A percentile compares a stretch with the other conserved stretches of the same genome.
Evolutionary conservation across 2,888 invertebrate species (phyloP).

Genomic region (Pseudococcus jackbeardsleyi): DNA sequence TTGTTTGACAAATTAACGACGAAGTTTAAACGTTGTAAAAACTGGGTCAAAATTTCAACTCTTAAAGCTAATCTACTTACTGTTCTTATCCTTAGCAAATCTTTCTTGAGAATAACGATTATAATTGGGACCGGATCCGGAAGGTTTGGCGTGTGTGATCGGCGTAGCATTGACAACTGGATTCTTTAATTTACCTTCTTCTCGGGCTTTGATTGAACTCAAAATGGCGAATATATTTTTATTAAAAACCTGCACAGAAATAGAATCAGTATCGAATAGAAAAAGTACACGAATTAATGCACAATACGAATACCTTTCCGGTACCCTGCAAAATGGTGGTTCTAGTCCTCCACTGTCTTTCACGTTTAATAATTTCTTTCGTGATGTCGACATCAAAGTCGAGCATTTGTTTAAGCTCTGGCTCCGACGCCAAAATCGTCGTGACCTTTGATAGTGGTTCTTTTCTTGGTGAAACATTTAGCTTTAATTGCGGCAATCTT

Average conservation of each 20-base stretch:
- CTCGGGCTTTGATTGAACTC: constrained; percentile 90
- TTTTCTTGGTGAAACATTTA: constrained; percentile 94
- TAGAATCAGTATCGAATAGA: not conserved
- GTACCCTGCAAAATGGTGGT: constrained; percentile 95
- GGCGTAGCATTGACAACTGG: constrained; percentile 74
- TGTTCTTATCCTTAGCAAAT: constrained; percentile 92
- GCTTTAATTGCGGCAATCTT: constrained; percentile 98
- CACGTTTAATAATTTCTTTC: constrained; percentile 95
- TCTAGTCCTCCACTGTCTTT: constrained; percentile 95
- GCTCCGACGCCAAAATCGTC: constrained; percentile 83
- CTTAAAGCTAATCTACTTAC: constrained; percentile 70
- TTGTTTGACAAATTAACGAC: not conserved
- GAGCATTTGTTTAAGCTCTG: constrained; percentile 88
- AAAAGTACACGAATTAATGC: not conserved
- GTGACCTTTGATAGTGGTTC: constrained; percentile 96
- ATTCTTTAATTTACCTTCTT: constrained; percentile 83
- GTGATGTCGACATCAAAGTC: constrained; percentile 97
- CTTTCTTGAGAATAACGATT: constrained; percentile 99
- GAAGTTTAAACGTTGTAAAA: not conserved
- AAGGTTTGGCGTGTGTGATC: constrained; percentile 77
- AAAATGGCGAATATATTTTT: constrained; percentile 94
- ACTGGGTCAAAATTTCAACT: not conserved
- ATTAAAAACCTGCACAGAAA: constrained; percentile 79
- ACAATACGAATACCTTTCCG: constrained; percentile 81
- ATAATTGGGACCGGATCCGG: constrained; percentile 82